phyloP scores from a whole-genome alignment of 2,797 vertebrate genomes.

The Onychomys arenicola region DNA sequence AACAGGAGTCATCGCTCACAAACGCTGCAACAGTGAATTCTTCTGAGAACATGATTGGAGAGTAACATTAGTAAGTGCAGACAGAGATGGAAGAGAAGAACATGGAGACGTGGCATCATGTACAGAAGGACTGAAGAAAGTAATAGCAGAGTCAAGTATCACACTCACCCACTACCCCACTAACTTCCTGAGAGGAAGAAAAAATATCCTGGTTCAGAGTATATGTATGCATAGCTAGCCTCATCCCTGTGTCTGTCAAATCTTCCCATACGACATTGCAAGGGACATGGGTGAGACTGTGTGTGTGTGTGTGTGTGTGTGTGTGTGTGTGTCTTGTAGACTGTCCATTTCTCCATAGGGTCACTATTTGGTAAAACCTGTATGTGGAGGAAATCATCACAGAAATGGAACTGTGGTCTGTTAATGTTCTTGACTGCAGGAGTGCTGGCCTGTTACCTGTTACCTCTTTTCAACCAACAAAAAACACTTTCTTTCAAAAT shows the following conservation, averaged over 20 bases:
- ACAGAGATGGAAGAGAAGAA: neutral
- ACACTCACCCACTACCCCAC: neutral
- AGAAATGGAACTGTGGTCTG: neutral
- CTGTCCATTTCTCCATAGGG: neutral
- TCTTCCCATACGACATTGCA: neutral
- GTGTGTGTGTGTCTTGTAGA: neutral
- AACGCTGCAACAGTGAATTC: neutral
- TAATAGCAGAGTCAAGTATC: neutral
- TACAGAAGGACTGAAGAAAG: neutral
- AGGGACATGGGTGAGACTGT: too few species aligned
- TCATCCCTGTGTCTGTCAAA: neutral
- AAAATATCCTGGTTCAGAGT: neutral
- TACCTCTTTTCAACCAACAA: neutral
- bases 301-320: too few species aligned
- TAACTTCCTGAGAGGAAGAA: neutral
- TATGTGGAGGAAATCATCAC: neutral
- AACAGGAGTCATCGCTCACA: neutral
- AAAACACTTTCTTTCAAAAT: conserved; percentile 28
- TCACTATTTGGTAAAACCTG: neutral
- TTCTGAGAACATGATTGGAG: conserved; percentile 6
- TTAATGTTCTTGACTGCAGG: neutral
- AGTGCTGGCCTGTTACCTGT: neutral
- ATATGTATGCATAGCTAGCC: neutral
- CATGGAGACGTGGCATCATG: neutral
- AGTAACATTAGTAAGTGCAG: neutral